Percentiles rank a stretch among this genome's conserved stretches.
Conservation (phyloP, 1,140 invertebrate genomes). For the Lepidurus arcticus region DNA sequence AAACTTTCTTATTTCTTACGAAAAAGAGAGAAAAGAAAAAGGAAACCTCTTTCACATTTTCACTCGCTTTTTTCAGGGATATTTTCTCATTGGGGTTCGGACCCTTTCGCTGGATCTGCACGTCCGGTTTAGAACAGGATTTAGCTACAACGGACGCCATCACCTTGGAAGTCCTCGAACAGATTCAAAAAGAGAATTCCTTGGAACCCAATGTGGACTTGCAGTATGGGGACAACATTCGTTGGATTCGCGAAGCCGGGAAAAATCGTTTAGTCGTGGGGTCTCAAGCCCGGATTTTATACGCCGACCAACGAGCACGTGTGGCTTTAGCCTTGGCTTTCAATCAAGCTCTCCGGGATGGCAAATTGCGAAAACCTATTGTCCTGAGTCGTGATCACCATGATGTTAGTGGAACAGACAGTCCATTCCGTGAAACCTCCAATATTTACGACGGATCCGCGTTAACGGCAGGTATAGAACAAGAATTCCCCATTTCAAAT, state of each 20-base stretch:
- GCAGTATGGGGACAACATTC: constrained; percentile 58
- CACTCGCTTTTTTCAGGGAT: constrained; percentile 47
- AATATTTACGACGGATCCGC: constrained; percentile 62
- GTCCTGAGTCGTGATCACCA: constrained; percentile 63
- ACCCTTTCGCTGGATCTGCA: constrained; percentile 67
- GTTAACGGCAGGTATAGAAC: constrained; percentile 52
- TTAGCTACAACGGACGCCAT: constrained; percentile 56
- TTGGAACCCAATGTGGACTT: constrained; percentile 45
- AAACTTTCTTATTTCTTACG: neutral
- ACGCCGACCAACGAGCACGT: constrained; percentile 56
- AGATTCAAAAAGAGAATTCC: constrained; percentile 43
- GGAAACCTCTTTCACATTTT: neutral
- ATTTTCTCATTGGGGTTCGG: constrained; percentile 66
- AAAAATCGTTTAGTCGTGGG: constrained; percentile 58
- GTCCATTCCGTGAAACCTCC: constrained; percentile 61
- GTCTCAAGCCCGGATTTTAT: constrained; percentile 59
- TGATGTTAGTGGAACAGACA: constrained; percentile 64
- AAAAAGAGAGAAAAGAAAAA: neutral
- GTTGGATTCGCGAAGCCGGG: constrained; percentile 58
- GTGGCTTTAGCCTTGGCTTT: constrained; percentile 55
- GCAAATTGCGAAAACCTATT: constrained; percentile 50
- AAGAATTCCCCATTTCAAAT: neutral
- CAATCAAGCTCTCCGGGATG: constrained; percentile 51
- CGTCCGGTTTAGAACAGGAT: constrained; percentile 53
- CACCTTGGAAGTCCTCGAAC: constrained; percentile 50